Evolutionary conservation across 2,888 invertebrate species (phyloP), one percentile per base, ranked within the genome.

Genomic region (Proisotoma minuta): DNA sequence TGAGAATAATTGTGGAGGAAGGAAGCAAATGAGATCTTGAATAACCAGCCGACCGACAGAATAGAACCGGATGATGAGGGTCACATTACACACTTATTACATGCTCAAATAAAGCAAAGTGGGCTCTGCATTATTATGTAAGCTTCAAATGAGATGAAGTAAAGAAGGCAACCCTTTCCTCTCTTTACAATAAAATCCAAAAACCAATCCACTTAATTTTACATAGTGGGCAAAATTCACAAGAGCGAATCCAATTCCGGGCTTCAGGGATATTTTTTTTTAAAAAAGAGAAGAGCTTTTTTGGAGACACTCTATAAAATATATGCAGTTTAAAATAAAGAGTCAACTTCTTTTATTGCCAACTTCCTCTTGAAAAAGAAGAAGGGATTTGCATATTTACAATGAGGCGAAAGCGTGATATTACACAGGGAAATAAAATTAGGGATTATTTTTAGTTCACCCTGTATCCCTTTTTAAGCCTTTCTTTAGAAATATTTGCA

Each of bases 51-150:
- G 20, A 18, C 43, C 43, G 43, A 43, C 34, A 34, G 34, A 34
- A 34, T 34, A 34, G 34, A 34, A 34, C 51, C 51, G 51, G 51
- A 51, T 51, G 51, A 51, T 26, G 5, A n/a, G 51, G 51, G 27
- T 51, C 51, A 51, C 51, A 51, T 51, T 51, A 27, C 51, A 24
- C 18, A 51, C 43, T 43, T 43, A 43, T 43, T 43, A 43, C 18
- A 12, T 43, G 18, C 4, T 18, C 43, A 43, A 43, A n/a, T 43
- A 20, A 20, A 43, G 43, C 43, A 34, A 34, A 34, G 15, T 34
- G 8, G 18, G 20, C 10, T 20, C 43, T 12, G 34, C 5, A 43
- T n/a, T n/a, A n/a, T n/a, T n/a, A n/a, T n/a, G n/a, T n/a, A n/a
- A n/a, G n/a, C n/a, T n/a, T n/a, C n/a, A n/a, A n/a, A n/a, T n/a